phyloP scores from a whole-genome alignment of 2,113 vertebrate species.

The Martes martes region DNA sequence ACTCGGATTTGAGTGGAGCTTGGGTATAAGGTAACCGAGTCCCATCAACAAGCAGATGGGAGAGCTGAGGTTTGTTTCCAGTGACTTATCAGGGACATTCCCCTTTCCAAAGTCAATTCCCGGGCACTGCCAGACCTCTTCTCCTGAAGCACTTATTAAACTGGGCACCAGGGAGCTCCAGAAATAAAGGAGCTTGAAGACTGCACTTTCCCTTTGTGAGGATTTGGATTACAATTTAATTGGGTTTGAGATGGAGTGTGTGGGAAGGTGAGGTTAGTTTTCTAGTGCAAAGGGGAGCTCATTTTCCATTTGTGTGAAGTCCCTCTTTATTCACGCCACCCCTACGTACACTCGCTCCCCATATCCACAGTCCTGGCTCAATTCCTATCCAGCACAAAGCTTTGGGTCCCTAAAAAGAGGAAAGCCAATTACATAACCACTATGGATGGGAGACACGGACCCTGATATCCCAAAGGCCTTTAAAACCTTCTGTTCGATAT shows the following conservation, averaged over 20 bases:
- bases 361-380: neutral
- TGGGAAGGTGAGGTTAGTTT: neutral
- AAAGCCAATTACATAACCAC: neutral
- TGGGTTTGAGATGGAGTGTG: neutral
- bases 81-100: neutral
- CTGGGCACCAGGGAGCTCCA: slow-evolving; percentile 12
- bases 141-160: slow-evolving; percentile 32
- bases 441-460: neutral
- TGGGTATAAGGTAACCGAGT: neutral
- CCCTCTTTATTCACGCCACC: neutral
- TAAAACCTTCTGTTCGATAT: neutral
- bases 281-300: neutral
- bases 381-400: neutral
- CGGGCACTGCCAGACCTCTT: neutral
- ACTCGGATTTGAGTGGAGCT: neutral
- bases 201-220: slow-evolving; percentile 16
- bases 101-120: neutral
- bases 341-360: neutral
- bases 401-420: neutral
- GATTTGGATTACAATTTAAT: slow-evolving; percentile 57
- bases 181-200: slow-evolving; percentile 50
- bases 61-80: neutral
- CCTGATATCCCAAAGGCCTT: neutral
- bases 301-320: neutral
- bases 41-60: slow-evolving; percentile 27